A percentile compares a stretch with the other conserved stretches of the same genome.
phyloP scores from a whole-genome alignment of 2,888 invertebrate species.

The Adelognathus sp. region DNA sequence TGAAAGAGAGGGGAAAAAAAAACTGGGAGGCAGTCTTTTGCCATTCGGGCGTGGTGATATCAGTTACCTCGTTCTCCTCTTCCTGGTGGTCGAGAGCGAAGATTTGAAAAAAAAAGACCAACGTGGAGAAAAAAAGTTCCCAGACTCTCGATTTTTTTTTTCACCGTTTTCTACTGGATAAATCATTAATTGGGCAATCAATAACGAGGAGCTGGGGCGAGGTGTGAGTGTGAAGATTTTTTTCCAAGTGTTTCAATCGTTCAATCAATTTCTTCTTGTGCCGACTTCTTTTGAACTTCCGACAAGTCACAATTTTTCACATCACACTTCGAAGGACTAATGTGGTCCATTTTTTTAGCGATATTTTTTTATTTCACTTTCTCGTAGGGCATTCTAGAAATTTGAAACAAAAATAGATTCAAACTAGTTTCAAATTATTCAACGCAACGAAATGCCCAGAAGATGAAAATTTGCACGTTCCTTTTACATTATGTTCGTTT shows the following conservation, averaged over 20 bases:
- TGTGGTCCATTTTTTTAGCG: no score
- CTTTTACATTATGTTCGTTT: no score
- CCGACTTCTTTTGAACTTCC: no score
- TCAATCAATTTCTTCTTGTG: not conserved
- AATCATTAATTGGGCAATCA: slow-evolving; percentile 35
- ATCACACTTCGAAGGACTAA: no score
- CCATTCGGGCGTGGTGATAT: slow-evolving; percentile 56
- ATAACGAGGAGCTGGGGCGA: not conserved
- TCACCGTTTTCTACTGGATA: slow-evolving; percentile 1
- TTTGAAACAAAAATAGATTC: no score
- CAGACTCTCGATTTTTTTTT: slow-evolving; percentile 33
- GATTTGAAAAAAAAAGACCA: slow-evolving; percentile 21
- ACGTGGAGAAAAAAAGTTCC: slow-evolving; percentile 23
- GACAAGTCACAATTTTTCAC: no score
- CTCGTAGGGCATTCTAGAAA: no score
- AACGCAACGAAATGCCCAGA: no score
- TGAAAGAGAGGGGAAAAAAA: slow-evolving; percentile 14
- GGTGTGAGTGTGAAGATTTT: not conserved
- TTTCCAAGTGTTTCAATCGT: not conserved
- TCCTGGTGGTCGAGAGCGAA: slow-evolving; percentile 47
- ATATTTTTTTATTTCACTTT: no score
- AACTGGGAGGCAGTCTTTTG: slow-evolving; percentile 36
- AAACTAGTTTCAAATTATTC: no score
- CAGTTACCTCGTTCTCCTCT: slow-evolving; percentile 35
- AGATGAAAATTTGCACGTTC: no score